phyloP scores from a whole-genome alignment of 2,113 vertebrate species.

The Engystomops pustulosus region DNA sequence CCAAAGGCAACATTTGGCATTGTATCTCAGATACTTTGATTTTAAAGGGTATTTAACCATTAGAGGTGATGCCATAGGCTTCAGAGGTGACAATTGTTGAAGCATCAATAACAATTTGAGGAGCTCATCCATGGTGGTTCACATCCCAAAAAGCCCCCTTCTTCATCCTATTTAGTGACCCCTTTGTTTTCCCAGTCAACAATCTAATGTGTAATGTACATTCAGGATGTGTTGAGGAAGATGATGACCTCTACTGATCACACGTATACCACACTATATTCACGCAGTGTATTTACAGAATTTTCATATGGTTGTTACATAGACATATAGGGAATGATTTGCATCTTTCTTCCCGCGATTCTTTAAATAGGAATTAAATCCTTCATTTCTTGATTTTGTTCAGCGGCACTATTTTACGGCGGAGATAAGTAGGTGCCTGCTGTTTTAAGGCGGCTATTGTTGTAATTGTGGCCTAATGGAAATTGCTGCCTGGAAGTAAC shows the following conservation, averaged over 20 bases:
- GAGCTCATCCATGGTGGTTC: too few relatives aligned
- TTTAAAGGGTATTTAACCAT: too few relatives aligned
- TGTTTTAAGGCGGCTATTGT: conserved; percentile 16
- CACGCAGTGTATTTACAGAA: background rate
- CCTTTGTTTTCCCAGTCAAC: too few relatives aligned
- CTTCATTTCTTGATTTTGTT: conserved; percentile 8
- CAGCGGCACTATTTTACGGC: background rate
- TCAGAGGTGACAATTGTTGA: too few relatives aligned
- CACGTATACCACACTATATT: background rate
- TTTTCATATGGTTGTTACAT: background rate
- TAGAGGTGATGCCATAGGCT: too few relatives aligned
- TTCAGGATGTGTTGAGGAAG: too few relatives aligned
- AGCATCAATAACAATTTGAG: too few relatives aligned
- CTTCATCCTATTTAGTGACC: too few relatives aligned
- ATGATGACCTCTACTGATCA: background rate
- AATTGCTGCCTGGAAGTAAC: conserved; percentile 19
- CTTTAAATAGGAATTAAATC: conserved; percentile 19
- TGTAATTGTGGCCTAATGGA: conserved; percentile 24
- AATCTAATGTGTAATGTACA: too few relatives aligned
- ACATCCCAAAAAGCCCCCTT: too few relatives aligned
- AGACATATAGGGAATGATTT: background rate
- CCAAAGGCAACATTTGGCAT: too few relatives aligned
- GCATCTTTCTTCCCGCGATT: background rate
- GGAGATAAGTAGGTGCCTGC: conserved; percentile 25
- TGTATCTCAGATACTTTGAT: too few relatives aligned